These are phyloP conservation scores for Protodeltote pygarga DNA, from an alignment of 2,888 invertebrate species.

Conservation along the genomic window DNA sequence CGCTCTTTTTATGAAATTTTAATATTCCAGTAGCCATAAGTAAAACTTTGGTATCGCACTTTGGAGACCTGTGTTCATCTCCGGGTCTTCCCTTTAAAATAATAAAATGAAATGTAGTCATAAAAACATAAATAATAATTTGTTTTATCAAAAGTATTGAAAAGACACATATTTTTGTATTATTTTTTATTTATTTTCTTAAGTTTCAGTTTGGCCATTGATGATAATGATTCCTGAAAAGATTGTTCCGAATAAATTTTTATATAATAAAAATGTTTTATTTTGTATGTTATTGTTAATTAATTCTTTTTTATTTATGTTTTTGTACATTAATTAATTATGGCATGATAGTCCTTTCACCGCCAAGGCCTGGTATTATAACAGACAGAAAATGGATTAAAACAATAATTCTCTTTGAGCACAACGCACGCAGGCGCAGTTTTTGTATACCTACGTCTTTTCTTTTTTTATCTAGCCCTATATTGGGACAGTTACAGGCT, in stretches of 20 bases:
- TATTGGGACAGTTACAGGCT: too few relatives aligned
- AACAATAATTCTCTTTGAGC: too few relatives aligned
- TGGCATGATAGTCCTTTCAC: too few relatives aligned
- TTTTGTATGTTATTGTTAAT: constrained; percentile 42
- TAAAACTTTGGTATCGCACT: constrained; percentile 41
- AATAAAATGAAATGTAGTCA: constrained; percentile 37
- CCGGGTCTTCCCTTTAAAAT: constrained; percentile 39
- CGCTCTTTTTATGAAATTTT: constrained; percentile 36
- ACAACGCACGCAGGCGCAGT: too few relatives aligned
- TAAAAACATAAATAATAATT: constrained; percentile 36
- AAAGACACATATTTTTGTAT: constrained; percentile 83
- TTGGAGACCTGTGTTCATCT: constrained; percentile 46
- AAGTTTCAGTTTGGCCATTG: constrained; percentile 63
- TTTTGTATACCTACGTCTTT: too few relatives aligned
- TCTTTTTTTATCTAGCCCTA: too few relatives aligned
- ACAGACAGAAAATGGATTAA: too few relatives aligned
- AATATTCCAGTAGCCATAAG: constrained; percentile 49
- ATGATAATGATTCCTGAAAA: constrained; percentile 63
- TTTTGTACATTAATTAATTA: neutral
- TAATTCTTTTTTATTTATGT: neutral
- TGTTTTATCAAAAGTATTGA: constrained; percentile 56
- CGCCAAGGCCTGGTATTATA: too few relatives aligned
- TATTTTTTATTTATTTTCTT: constrained; percentile 70
- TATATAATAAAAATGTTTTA: constrained; percentile 64
- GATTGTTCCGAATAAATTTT: constrained; percentile 78